Evolutionary conservation across 92 coral and sea anemone genomes (phyloP).

Genomic region (Porites divaricata): DNA sequence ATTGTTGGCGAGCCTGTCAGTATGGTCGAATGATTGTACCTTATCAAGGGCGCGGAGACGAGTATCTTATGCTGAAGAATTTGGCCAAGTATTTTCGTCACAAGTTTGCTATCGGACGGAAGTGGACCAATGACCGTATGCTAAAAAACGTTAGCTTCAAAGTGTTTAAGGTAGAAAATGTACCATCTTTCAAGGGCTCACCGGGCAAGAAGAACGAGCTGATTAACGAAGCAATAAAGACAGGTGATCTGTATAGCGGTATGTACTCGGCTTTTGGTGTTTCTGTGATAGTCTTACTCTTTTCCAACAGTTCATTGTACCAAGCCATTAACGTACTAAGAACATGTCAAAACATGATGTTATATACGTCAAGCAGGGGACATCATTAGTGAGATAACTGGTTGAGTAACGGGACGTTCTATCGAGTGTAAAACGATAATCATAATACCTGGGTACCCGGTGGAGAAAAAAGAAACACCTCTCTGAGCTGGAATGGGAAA

Average conservation of each 20-base stretch:
- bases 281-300: no score
- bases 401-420: no score
- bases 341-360: no score
- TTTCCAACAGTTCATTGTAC: no score
- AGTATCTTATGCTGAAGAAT: slow-evolving; percentile 31
- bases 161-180: slow-evolving; percentile 29
- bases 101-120: slow-evolving; percentile 7
- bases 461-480: no score
- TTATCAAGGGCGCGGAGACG: slow-evolving; percentile 8
- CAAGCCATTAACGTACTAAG: no score
- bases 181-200: not conserved
- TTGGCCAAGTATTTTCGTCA: slow-evolving; percentile 32
- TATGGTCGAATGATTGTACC: slow-evolving; percentile 33
- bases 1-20: slow-evolving; percentile 33
- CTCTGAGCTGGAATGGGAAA: no score
- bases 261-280: not conserved
- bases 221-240: slow-evolving; percentile 10
- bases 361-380: no score
- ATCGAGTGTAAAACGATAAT: no score
- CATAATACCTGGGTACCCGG: no score
- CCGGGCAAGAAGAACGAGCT: slow-evolving; percentile 13
- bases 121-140: not conserved
- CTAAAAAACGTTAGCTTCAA: slow-evolving; percentile 22
- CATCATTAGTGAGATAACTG: no score
- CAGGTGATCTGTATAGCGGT: slow-evolving; percentile 13